A percentile compares a stretch with the other conserved stretches of the same genome.
Evolutionary conservation across 2,797 vertebrate genomes (phyloP).

Genomic region (Sebastes trivittatus): DNA sequence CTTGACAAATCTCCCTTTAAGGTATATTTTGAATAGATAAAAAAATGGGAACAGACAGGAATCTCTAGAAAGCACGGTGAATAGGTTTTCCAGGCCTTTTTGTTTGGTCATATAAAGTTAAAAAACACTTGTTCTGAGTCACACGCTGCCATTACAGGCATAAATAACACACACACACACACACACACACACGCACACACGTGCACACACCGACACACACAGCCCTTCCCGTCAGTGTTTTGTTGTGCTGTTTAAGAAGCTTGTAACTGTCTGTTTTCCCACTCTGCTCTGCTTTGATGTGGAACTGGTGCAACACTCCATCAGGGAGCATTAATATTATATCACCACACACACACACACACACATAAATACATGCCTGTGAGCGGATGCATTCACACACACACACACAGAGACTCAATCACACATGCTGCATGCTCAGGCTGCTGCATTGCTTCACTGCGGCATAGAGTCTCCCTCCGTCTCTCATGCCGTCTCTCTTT

Average conservation of each 20-base stretch:
- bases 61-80: no score
- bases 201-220: not conserved
- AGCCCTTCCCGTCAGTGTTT: slow-evolving; percentile 41
- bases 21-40: no score
- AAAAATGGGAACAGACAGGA: no score
- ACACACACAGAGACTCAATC: not conserved
- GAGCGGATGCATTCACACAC: slow-evolving; percentile 15
- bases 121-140: not conserved
- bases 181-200: not conserved
- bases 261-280: slow-evolving; percentile 55
- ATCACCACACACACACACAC: slow-evolving; percentile 23
- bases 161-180: slow-evolving; percentile 1
- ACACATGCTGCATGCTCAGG: slow-evolving; percentile 23
- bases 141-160: not conserved
- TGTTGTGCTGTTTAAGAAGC: slow-evolving; percentile 56
- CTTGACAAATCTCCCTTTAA: no score
- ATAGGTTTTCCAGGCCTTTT: not conserved
- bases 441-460: slow-evolving; percentile 49
- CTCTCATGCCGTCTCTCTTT: not conserved
- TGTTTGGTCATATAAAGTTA: not conserved
- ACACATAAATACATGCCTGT: not conserved
- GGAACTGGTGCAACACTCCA: slow-evolving; percentile 70
- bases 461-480: slow-evolving; percentile 10
- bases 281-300: slow-evolving; percentile 67
- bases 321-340: slow-evolving; percentile 73